phyloP scores from a whole-genome alignment of 2,797 vertebrate species.

The Uromys caudimaculatus region DNA sequence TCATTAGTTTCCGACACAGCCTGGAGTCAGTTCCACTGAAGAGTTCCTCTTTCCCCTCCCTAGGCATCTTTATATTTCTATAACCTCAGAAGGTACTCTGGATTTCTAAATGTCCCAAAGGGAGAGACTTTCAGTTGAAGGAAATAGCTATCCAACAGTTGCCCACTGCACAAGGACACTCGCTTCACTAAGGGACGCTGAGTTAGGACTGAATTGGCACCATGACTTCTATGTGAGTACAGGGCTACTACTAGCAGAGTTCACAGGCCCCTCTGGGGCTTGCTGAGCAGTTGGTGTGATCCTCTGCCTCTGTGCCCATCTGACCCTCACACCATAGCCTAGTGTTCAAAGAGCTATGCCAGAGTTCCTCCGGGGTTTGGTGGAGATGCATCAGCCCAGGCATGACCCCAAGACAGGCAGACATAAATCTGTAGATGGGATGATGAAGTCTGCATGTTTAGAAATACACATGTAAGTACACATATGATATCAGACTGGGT shows the following conservation, averaged over 20 bases:
- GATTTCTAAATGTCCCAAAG: background rate
- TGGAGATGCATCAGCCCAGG: background rate
- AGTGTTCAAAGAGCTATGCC: background rate
- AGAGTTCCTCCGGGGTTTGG: background rate
- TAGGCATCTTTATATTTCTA: background rate
- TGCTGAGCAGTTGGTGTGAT: background rate
- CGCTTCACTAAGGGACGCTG: accelerated
- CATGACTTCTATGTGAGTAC: background rate
- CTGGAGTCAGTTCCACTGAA: background rate
- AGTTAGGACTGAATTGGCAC: background rate
- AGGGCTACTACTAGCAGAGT: background rate
- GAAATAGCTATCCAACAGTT: background rate
- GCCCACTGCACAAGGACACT: background rate
- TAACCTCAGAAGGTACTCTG: background rate
- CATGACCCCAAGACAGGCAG: background rate
- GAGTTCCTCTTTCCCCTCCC: background rate
- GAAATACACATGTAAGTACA: accelerated
- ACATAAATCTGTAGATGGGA: background rate
- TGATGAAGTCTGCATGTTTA: accelerated
- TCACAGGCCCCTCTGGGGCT: background rate
- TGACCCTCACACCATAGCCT: background rate
- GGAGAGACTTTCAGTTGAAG: background rate
- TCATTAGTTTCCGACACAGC: background rate
- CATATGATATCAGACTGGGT: background rate
- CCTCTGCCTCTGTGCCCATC: background rate